Evolutionary conservation across 2,888 invertebrate genomes (phyloP), one percentile per base, ranked within the genome.

Genomic region (Nymphalis polychloros): DNA sequence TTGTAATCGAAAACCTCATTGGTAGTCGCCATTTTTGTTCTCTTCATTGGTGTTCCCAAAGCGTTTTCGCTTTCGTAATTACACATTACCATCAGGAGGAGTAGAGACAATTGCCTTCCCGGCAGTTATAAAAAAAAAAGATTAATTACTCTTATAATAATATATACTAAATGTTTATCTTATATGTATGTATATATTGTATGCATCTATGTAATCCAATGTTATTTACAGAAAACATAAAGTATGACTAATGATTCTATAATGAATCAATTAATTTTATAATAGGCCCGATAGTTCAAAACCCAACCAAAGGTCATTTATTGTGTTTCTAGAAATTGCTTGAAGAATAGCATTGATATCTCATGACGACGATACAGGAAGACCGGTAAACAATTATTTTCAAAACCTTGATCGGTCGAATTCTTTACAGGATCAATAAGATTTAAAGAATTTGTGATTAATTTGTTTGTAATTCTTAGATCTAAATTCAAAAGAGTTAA

Each of bases 301-400:
- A 77, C 84, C 78, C 75, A 76, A 68, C 41, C 72, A 81, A 79
- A 89, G 87, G 88, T 86, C 87, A 76, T 75, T 72, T 72, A 84
- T 88, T 88, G 85, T 87, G 50, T 79, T 76, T 79, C 73, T 76
- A 80, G 73, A 77, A 81, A 80, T 79, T 79, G 77, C 77, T 81
- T 76, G 73, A 73, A 72, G 64, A 74, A 70, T 77, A 84, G 31
- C 53, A 55, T 85, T 84, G 82, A 83, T 75, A 77, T 72, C 70
- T 75, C 77, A 60, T 70, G 69, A 68, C 69, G 67, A 66, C 71
- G 71, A 74, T 75, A 64, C 69, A 81, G 80, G 79, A 82, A 81
- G 80, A 76, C 63, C 66, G 31, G 65, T 76, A 72, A 75, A 75
- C 61, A 75, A 72, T 57, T 66, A 74, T 81, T 79, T 83, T 83